Evolutionary conservation across 64 coral and sea anemone genomes (phyloP).

Genomic region (Dendrophyllia cribrosa): DNA sequence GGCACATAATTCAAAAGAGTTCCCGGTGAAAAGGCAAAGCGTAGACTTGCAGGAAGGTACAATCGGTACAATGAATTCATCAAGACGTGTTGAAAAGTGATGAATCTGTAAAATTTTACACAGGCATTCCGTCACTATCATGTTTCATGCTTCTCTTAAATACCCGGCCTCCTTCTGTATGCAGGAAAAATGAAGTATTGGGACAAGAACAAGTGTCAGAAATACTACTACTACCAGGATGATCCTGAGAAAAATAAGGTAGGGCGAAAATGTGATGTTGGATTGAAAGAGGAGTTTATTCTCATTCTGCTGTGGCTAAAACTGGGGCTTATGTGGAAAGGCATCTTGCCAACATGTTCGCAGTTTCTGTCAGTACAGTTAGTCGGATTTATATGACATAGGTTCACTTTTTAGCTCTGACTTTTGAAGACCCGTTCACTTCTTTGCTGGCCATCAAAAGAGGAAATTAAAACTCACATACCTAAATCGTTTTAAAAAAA

Average conservation of each 20-base stretch:
- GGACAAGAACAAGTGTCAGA: no score
- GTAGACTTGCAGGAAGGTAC: constrained; percentile 7
- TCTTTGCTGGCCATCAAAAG: no score
- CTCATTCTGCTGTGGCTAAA: neutral
- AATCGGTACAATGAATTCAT: constrained; percentile 14
- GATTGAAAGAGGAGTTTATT: neutral
- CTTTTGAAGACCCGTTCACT: no score
- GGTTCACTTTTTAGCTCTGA: constrained; percentile 1
- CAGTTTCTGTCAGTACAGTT: neutral
- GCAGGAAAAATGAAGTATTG: constrained; percentile 61
- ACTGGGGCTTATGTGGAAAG: no score
- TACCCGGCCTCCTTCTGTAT: no score
- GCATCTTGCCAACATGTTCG: no score
- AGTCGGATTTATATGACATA: neutral
- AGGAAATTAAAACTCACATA: no score
- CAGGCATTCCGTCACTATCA: no score
- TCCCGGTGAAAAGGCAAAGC: constrained; percentile 6
- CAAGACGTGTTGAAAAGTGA: neutral
- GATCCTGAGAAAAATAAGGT: neutral
- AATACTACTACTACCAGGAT: neutral
- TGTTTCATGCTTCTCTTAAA: no score
- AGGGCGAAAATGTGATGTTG: neutral
- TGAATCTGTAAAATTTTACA: constrained; percentile 23
- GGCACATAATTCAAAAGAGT: constrained; percentile 13
- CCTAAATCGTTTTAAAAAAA: no score